Percentiles rank a stretch among this genome's conserved stretches.
Conservation (phyloP, 1,140 invertebrate species). For the Microplitis demolitor region DNA sequence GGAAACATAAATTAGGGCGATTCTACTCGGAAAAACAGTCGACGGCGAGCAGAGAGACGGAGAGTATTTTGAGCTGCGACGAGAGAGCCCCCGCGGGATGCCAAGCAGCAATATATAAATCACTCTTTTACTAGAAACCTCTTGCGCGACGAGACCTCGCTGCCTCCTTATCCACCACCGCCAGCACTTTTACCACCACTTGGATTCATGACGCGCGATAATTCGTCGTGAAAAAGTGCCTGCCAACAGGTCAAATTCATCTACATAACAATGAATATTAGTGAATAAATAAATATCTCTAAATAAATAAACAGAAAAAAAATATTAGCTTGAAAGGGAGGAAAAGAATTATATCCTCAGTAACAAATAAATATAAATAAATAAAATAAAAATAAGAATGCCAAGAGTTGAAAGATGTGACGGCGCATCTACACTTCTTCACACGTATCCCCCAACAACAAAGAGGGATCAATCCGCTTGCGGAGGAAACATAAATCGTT, state of each 20-base stretch:
- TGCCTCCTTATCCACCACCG: background rate
- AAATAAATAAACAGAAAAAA: background rate
- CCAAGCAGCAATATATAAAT: conserved; percentile 27
- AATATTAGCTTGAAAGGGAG: background rate
- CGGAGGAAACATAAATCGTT: conserved; percentile 58
- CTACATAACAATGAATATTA: background rate
- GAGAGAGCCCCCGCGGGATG: conserved; percentile 19
- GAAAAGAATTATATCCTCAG: background rate
- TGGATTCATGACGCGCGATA: conserved; percentile 14
- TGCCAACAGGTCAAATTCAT: background rate
- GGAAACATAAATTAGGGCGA: conserved; percentile 40
- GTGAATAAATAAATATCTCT: background rate
- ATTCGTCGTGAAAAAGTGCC: background rate
- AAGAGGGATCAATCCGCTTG: conserved; percentile 59
- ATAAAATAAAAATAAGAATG: background rate
- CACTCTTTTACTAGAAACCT: conserved; percentile 30
- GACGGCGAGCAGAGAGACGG: conserved; percentile 15
- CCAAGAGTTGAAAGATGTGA: conserved; percentile 14
- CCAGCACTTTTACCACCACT: background rate
- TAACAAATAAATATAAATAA: too few relatives aligned
- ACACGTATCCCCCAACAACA: conserved; percentile 40
- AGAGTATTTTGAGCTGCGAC: conserved; percentile 28
- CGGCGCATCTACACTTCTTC: conserved; percentile 5
- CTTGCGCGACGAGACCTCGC: conserved; percentile 7
- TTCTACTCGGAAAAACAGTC: conserved; percentile 31